These are phyloP conservation scores for Drosophila lacicola DNA, from an alignment of 2,888 invertebrate genomes.

Conservation along the genomic window DNA sequence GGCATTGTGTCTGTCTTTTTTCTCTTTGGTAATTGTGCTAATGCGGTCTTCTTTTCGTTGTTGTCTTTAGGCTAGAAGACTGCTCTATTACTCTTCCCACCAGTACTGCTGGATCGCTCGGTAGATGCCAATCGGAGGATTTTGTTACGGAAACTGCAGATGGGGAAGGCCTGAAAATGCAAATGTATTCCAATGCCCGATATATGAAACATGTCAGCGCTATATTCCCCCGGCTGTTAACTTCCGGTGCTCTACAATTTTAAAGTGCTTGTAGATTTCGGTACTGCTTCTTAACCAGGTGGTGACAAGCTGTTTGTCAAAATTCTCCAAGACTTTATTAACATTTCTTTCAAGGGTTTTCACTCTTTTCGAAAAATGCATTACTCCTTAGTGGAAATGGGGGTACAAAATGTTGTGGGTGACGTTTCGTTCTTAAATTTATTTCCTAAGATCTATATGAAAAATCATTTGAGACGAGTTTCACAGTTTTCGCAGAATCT, in stretches of 20 bases:
- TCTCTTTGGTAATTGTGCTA: neutral
- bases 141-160: constrained; percentile 50
- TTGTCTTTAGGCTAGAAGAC: constrained; percentile 27
- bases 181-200: constrained; percentile 59
- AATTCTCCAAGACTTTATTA: no score
- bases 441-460: no score
- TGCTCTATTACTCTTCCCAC: constrained; percentile 36
- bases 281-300: neutral
- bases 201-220: constrained; percentile 69
- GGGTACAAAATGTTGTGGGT: no score
- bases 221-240: constrained; percentile 73
- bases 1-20: constrained; percentile 1
- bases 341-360: no score
- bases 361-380: no score
- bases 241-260: constrained; percentile 54
- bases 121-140: constrained; percentile 46
- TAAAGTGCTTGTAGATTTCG: neutral
- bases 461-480: no score
- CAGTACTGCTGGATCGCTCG: constrained; percentile 50
- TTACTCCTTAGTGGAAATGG: no score
- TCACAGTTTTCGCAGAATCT: no score
- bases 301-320: no score
- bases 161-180: constrained; percentile 45
- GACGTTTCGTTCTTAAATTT: no score
- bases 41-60: neutral